phyloP scores from a whole-genome alignment of 2,113 vertebrate genomes.

The Atrichornis clamosus region DNA sequence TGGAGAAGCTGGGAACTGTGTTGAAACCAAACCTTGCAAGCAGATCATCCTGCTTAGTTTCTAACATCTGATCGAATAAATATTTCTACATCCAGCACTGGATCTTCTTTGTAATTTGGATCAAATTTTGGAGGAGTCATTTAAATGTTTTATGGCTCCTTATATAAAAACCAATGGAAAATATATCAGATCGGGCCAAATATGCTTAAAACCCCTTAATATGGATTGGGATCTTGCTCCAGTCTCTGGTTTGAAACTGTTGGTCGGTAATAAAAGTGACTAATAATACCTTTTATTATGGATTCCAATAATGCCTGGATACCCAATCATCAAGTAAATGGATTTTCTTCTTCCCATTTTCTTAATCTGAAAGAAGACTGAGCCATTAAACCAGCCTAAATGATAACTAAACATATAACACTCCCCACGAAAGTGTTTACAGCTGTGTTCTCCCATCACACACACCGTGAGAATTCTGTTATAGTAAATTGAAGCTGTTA shows the following conservation, averaged over 20 bases:
- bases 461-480: neutral
- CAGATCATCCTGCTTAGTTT: neutral
- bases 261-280: neutral
- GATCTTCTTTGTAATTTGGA: neutral
- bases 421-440: slow-evolving; percentile 17
- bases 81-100: neutral
- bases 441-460: slow-evolving; percentile 13
- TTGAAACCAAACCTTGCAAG: neutral
- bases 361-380: neutral
- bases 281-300: neutral
- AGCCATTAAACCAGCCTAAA: neutral
- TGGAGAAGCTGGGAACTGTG: neutral
- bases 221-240: neutral
- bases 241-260: neutral
- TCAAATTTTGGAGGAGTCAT: neutral
- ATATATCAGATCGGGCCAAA: neutral
- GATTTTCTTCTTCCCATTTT: neutral
- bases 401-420: neutral
- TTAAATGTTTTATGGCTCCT: neutral
- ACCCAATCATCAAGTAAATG: neutral
- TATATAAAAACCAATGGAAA: neutral
- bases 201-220: neutral
- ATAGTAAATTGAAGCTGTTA: slow-evolving; percentile 38
- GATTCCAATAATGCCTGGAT: neutral
- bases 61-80: neutral